Percentiles rank a stretch among this genome's conserved stretches.
Conservation (phyloP, 1,140 invertebrate species). For the Probaryconus sp. region DNA sequence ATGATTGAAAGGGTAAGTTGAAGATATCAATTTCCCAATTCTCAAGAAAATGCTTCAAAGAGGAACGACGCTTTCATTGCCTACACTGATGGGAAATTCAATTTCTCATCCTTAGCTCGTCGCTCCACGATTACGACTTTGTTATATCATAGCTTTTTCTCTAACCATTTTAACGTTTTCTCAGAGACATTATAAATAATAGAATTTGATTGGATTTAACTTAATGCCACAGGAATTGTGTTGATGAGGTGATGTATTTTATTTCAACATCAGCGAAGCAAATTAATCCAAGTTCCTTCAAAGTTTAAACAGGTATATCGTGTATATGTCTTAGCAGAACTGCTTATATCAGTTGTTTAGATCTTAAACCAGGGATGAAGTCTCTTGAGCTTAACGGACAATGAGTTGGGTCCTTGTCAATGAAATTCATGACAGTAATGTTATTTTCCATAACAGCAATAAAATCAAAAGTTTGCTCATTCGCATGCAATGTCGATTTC, state of each 20-base stretch:
- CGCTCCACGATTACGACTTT: too few relatives aligned
- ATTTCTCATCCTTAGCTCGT: too few relatives aligned
- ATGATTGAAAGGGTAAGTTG: too few relatives aligned
- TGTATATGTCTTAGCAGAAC: slow-evolving; percentile 19
- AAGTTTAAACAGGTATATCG: slow-evolving; percentile 31
- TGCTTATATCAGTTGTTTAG: slow-evolving; percentile 21
- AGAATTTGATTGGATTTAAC: slow-evolving; percentile 4
- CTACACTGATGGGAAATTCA: too few relatives aligned
- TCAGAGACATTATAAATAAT: background rate
- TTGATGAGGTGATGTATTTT: slow-evolving; percentile 22
- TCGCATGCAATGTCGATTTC: too few relatives aligned
- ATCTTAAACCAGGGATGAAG: slow-evolving; percentile 15
- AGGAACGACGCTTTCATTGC: too few relatives aligned
- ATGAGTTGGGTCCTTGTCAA: slow-evolving; percentile 1
- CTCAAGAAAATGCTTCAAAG: too few relatives aligned
- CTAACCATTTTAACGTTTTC: too few relatives aligned
- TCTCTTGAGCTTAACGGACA: slow-evolving; percentile 11
- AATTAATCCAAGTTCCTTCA: slow-evolving; percentile 34
- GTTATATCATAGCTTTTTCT: too few relatives aligned
- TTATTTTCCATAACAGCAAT: background rate
- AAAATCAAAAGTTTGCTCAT: too few relatives aligned
- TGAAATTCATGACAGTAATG: slow-evolving; percentile 6
- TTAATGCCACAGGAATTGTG: slow-evolving; percentile 15
- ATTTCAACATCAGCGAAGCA: slow-evolving; percentile 16
- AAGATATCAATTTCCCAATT: too few relatives aligned